A percentile compares a stretch with the other conserved stretches of the same genome.
Conservation (phyloP, 64 coral and sea anemone species). For the Cladopsammia gracilis region DNA sequence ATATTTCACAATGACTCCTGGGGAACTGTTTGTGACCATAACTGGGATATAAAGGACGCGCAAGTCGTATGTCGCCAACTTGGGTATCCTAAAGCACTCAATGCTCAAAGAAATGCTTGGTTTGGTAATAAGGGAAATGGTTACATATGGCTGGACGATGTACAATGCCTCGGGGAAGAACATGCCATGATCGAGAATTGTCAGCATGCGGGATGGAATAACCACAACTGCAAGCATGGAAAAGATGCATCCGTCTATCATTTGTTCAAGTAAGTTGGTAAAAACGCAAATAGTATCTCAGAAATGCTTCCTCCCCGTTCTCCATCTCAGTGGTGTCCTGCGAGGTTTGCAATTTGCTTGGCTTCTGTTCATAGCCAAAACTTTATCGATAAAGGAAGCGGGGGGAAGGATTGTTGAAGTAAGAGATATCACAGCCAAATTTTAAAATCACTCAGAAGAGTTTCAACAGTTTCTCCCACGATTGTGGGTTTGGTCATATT, state of each 20-base stretch:
- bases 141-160: neutral
- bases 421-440: no score
- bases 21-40: neutral
- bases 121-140: slow-evolving; percentile 8
- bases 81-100: neutral
- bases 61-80: neutral
- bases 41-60: neutral
- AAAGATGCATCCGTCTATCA: slow-evolving; percentile 7
- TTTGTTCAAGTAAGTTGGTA: neutral
- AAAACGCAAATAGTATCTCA: no score
- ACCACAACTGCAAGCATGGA: neutral
- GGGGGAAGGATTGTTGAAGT: no score
- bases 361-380: no score
- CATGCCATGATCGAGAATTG: neutral
- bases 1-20: slow-evolving; percentile 2
- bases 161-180: neutral
- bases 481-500: no score
- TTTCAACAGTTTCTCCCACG: no score
- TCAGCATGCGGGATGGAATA: neutral
- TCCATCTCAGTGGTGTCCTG: no score
- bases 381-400: no score
- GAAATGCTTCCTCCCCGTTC: no score
- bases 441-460: no score
- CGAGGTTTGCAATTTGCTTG: no score
- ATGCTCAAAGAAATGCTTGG: neutral